Base-by-base conservation (phyloP, 2,888 invertebrate genomes). In the Chelonus formosanus region DNA sequence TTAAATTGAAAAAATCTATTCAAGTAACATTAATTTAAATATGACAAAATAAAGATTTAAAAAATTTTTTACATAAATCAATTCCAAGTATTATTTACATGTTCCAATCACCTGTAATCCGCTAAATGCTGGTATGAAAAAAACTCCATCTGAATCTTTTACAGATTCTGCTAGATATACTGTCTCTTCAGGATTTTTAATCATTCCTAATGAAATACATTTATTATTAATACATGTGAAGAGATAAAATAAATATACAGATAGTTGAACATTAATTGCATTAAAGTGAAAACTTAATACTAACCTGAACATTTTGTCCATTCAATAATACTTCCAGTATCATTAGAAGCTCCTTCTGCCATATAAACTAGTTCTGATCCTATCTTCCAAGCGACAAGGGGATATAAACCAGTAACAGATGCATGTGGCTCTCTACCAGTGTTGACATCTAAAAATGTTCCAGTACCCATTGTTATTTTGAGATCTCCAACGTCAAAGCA, bases 391-490 rank as follows among this genome's bases (percentile, higher is more conserved):
- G 92, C 97, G 44, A 98, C 92, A 34, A 98, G 85, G 0, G 98
- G 98, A 85, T 97, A 97, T 45, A 97, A 87, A 0, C 96, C 97
- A 61, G 90, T 89, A 3, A 93, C 85, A 55, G 94, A 94, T 0
- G 95, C 92, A 78, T 94, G 93, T 0, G 96, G 92, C 69, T 86
- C 81, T 0, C 77, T 71, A 0, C 93, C 94, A 0, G 96, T 95
- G 79, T 95, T 92, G 44, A 96, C 89, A 80, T 96, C 90, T 52
- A 97, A 85, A 84, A 97, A 97, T 0, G 93, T 92, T 0, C 97
- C 97, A 0, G 97, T 97, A 0, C 97, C 97, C 86, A 97, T 88
- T 0, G 96, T 96, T 3, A 96, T 86, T 80, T 96, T 97, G 1
- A 95, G 88, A 79, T 94, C 92, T 35, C 94, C 93, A 0, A 88